Conservation (phyloP, 2,797 vertebrate genomes). For the Betta splendens region DNA sequence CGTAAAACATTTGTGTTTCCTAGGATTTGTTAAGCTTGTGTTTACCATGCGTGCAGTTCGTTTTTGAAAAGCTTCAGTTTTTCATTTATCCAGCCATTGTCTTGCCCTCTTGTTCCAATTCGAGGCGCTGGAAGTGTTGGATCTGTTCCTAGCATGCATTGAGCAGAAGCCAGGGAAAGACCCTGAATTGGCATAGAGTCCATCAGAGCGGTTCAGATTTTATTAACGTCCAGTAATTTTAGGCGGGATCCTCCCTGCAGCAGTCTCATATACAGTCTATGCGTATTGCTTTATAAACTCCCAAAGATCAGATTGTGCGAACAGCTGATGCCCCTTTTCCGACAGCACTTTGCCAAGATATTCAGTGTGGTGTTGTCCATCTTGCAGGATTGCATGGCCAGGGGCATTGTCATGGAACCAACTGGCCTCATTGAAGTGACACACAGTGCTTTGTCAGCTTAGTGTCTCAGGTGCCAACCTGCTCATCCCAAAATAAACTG, state of each 20-base stretch:
- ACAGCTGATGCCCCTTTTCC: slow-evolving; percentile 52
- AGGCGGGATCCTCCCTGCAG: slow-evolving; percentile 27
- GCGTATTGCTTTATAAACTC: slow-evolving; percentile 17
- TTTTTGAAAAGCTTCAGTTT: neutral
- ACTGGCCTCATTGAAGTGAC: slow-evolving; percentile 68
- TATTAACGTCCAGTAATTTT: slow-evolving; percentile 38
- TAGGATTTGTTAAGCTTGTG: neutral
- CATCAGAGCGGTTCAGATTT: slow-evolving; percentile 42
- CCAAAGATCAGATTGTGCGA: slow-evolving; percentile 46
- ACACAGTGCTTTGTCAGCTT: slow-evolving; percentile 71
- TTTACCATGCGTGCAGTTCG: neutral
- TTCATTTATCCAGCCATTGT: slow-evolving; percentile 33
- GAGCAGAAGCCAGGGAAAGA: slow-evolving; percentile 41
- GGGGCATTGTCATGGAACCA: slow-evolving; percentile 58
- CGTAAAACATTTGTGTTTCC: too few species aligned
- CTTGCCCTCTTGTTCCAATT: slow-evolving; percentile 28
- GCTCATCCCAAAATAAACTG: slow-evolving; percentile 73
- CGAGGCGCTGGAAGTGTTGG: slow-evolving; percentile 29
- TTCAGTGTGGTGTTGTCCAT: slow-evolving; percentile 55
- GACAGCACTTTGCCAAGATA: slow-evolving; percentile 46
- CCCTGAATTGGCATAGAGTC: slow-evolving; percentile 20
- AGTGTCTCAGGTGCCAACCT: slow-evolving; percentile 75
- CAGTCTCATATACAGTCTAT: slow-evolving; percentile 8
- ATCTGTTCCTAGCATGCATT: slow-evolving; percentile 45
- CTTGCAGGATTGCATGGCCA: slow-evolving; percentile 53